phyloP scores from a whole-genome alignment of 2,797 vertebrate genomes.

The Botia almorhae region DNA sequence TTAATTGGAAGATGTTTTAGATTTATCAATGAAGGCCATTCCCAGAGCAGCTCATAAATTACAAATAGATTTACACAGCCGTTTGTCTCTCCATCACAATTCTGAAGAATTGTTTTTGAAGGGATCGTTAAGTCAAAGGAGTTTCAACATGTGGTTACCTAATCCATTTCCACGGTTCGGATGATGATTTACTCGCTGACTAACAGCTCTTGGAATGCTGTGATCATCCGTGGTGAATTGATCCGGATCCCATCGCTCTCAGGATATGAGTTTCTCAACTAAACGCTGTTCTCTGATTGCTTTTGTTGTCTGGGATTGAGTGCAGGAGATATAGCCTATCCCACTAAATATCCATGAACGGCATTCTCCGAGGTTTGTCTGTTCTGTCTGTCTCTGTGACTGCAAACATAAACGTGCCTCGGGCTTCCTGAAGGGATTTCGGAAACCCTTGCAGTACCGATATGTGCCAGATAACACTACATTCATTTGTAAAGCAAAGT shows the following conservation, averaged over 20 bases:
- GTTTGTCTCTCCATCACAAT: not conserved
- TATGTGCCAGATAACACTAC: not conserved
- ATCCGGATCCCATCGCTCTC: constrained; percentile 23
- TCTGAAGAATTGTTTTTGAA: not conserved
- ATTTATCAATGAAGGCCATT: constrained; percentile 14
- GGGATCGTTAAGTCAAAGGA: not conserved
- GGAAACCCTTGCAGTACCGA: not conserved
- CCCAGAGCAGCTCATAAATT: not conserved
- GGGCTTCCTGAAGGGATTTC: not conserved
- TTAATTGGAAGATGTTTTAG: constrained; percentile 4
- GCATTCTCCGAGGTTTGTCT: not conserved
- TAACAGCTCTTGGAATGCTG: not conserved
- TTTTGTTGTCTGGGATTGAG: constrained; percentile 34
- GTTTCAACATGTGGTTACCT: constrained; percentile 6
- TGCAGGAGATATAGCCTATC: not conserved
- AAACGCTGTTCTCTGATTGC: constrained; percentile 21
- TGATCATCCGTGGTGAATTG: constrained; percentile 29
- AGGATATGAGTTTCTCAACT: constrained; percentile 30
- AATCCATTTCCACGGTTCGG: not conserved
- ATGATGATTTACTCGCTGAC: not conserved
- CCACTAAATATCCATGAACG: constrained; percentile 2
- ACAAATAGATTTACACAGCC: not conserved
- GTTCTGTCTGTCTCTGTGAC: constrained; percentile 12
- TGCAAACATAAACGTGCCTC: not conserved
- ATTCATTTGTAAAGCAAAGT: not conserved